Conservation (phyloP, 2,888 invertebrate species). For the Morinoia aosen region DNA sequence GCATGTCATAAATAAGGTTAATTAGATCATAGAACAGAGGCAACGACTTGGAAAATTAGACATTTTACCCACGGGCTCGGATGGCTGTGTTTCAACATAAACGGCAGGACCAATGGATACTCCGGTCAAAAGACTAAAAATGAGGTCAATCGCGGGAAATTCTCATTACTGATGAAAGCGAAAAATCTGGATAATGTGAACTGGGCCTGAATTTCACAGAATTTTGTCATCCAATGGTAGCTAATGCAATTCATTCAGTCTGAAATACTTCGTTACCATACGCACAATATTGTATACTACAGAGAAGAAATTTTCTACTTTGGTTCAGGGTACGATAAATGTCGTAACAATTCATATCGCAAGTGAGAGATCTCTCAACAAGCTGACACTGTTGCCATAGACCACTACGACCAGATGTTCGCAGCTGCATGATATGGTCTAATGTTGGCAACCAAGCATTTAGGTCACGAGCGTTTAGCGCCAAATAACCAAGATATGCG, state of each 20-base stretch:
- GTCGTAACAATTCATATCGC: neutral
- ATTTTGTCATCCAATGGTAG: neutral
- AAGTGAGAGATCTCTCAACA: neutral
- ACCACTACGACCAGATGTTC: neutral
- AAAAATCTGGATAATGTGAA: neutral
- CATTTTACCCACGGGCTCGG: neutral
- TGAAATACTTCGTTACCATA: neutral
- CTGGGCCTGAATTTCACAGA: neutral
- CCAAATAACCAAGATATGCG: neutral
- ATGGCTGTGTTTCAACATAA: neutral
- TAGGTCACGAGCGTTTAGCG: neutral
- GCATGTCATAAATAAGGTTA: neutral
- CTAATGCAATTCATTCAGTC: neutral
- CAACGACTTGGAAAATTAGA: slow-evolving; percentile 1
- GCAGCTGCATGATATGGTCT: neutral
- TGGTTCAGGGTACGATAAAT: neutral
- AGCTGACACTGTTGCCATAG: neutral
- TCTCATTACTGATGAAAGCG: neutral
- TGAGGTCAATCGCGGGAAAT: neutral
- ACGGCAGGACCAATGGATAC: neutral
- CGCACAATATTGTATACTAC: neutral
- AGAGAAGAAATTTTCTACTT: neutral
- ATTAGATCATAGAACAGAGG: neutral
- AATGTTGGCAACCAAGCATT: neutral
- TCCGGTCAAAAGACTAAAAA: neutral